phyloP scores from a whole-genome alignment of 1,140 invertebrate genomes.

The Caenorhabditis latens region DNA sequence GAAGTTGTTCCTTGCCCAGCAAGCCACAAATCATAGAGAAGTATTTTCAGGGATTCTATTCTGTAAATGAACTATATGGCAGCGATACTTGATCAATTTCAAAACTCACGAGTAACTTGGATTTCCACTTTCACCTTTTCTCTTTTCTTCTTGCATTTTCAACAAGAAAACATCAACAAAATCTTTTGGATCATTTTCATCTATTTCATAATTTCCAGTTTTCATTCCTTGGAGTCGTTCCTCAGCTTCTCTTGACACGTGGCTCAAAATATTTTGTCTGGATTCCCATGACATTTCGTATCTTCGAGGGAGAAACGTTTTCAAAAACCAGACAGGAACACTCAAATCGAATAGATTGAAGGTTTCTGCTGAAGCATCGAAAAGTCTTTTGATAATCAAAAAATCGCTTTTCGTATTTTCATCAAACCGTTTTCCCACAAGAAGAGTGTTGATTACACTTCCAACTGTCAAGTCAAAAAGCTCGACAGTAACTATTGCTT shows the following conservation, averaged over 20 bases:
- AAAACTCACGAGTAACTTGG: not conserved
- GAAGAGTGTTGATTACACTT: constrained; percentile 53
- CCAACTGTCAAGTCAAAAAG: constrained; percentile 55
- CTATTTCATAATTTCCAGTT: constrained; percentile 5
- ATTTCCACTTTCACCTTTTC: not conserved
- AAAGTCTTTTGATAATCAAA: constrained; percentile 18
- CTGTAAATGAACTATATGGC: not conserved
- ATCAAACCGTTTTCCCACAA: constrained; percentile 56
- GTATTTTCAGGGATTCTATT: not conserved
- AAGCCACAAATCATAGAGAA: constrained; percentile 44
- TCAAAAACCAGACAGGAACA: constrained; percentile 9
- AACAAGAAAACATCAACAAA: constrained; percentile 39
- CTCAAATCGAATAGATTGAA: constrained; percentile 9
- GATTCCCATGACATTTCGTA: not conserved
- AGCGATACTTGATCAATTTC: too few relatives aligned
- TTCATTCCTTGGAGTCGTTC: not conserved
- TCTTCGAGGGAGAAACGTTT: constrained; percentile 21
- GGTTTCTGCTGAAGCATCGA: not conserved
- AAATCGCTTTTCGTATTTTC: constrained; percentile 47
- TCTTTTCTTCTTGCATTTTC: constrained; percentile 30
- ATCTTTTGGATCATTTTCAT: not conserved
- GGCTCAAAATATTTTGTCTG: constrained; percentile 13
- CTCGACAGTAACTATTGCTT: not conserved
- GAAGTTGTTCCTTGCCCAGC: constrained; percentile 54
- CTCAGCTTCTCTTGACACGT: not conserved